Evolutionary conservation across 2,113 vertebrate species (phyloP), one percentile per base, ranked within the genome.

Genomic region (Ellobius talpinus): DNA sequence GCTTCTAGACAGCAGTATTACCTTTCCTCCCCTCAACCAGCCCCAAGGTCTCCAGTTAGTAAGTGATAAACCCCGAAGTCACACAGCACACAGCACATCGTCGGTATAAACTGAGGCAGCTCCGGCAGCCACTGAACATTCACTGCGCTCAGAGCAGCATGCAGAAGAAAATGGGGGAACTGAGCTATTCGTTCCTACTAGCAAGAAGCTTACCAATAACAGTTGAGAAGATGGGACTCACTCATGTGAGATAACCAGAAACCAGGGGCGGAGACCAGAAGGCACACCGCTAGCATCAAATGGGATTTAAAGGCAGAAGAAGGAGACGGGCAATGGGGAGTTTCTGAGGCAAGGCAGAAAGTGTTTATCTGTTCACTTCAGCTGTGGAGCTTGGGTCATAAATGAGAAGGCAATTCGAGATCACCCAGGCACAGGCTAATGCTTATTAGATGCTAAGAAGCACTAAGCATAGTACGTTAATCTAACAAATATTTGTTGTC

Each of bases 171-270:
- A 33, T 26, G 39, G 73, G 8, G 31, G 33, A 78, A 93, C 31
- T 31, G 52, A 85, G 29, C 91, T 63, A 74, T 65, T 77, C 68
- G 77, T 61, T 84, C 21, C 58, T 36, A n/a, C 61, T 52, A 90
- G 58, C 10, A 81, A 96, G 76, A 70, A 94, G 17, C 39, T 68
- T 61, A 17, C 47, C 84, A 81, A 45, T 47, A 65, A 63, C 3
- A 68, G n/a, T 47, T 47, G 42, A 68, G 14, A 76, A 84, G 65
- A 93, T 9, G 66, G 61, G 29, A 74, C 21, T 26, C 74, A 87
- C 24, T 94, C 85, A 45, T 31, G 72, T 65, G 45, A 92, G 94
- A 87, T 96, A 84, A 91, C 90, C 63, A 92, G 79, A 93, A 42
- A 91, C 68, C 52, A 78, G 73, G n/a, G 33, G n/a, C 66, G 31